Base-by-base conservation (phyloP, 1,140 invertebrate genomes). In the Limonius californicus region DNA sequence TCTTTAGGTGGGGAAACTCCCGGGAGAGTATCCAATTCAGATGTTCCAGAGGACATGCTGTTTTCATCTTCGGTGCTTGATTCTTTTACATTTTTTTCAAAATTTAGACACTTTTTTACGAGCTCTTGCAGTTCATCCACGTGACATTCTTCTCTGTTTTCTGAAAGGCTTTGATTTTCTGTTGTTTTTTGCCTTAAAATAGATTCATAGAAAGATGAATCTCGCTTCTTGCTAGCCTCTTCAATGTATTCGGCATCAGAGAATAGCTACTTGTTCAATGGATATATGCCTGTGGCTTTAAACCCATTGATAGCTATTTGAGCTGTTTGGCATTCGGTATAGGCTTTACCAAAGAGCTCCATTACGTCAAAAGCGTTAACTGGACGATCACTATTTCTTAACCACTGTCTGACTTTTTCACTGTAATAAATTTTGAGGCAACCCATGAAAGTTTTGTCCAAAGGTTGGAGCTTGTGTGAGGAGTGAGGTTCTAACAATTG, bases 381-480 rank as follows among this genome's bases (percentile, higher is more conserved):
- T 32, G 11, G 27, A 32, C 4, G 27, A 6, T 32, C 27, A 32
- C 11, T 32, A 11, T 11, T 6, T 32, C 11, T 32, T 32, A 32
- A 32, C 27, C 11, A 32, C 27, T 32, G 27, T 11, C 27, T 32
- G 35, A 58, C 18, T 62, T 68, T 57, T 55, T 68, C 64, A 54
- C 60, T 66, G 32, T 70, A 75, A 35, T 72, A 63, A 3, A 57
- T 59, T 59, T 69, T 72, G 21, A 75, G 50, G 42, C 66, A 57
- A 11, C 61, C 59, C 70, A 76, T 76, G 54, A 78, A 71, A 7
- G 66, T 42, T 16, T 68, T 63, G 55, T 78, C 76, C 19, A 54
- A 72, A 53, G 74, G 75, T 63, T 79, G 76, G 69, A 79, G 35
- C 69, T 74, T 74, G 9, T 70, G 27, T 0, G 73, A 15, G n/a